These are phyloP conservation scores for Labrus mixtus DNA, from an alignment of 2,113 vertebrate species.

Conservation along the genomic window DNA sequence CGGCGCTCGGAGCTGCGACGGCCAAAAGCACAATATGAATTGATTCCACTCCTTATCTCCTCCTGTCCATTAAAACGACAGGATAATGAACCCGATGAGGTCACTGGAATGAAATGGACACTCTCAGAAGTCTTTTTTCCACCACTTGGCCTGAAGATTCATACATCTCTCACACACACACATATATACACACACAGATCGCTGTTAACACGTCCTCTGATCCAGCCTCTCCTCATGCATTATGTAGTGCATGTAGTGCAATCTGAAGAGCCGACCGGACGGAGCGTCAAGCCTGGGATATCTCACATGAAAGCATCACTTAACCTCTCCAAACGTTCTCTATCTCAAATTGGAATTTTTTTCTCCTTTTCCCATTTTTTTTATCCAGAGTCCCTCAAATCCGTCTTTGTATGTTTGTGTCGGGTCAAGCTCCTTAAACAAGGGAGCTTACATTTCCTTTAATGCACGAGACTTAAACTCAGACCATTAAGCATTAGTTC, in stretches of 20 bases:
- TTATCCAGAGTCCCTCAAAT: no score
- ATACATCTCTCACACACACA: conserved; percentile 23
- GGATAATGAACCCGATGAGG: conserved; percentile 61
- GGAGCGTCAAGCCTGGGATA: conserved; percentile 15
- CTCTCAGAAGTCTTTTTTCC: conserved; percentile 19
- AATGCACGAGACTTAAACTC: neutral
- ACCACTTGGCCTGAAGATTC: conserved; percentile 6
- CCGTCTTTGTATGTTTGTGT: no score
- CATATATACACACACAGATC: conserved; percentile 29
- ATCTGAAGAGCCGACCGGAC: conserved; percentile 37
- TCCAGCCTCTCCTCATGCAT: conserved; percentile 56
- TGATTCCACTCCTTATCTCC: conserved; percentile 54
- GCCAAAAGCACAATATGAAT: conserved; percentile 67
- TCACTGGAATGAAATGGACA: conserved; percentile 37
- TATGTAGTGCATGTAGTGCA: conserved; percentile 57
- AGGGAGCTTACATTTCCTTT: no score
- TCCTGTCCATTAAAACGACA: conserved; percentile 52
- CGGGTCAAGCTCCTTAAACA: no score
- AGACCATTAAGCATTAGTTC: conserved; percentile 4
- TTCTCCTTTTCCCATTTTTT: no score
- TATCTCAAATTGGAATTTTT: conserved; percentile 58
- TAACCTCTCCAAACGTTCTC: conserved; percentile 15
- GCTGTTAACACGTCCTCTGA: neutral
- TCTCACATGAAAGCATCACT: neutral
- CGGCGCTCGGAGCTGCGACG: neutral